Percentiles rank a stretch among this genome's conserved stretches.
Evolutionary conservation across 2,888 invertebrate species (phyloP).

Genomic region (Chelonus formosanus): DNA sequence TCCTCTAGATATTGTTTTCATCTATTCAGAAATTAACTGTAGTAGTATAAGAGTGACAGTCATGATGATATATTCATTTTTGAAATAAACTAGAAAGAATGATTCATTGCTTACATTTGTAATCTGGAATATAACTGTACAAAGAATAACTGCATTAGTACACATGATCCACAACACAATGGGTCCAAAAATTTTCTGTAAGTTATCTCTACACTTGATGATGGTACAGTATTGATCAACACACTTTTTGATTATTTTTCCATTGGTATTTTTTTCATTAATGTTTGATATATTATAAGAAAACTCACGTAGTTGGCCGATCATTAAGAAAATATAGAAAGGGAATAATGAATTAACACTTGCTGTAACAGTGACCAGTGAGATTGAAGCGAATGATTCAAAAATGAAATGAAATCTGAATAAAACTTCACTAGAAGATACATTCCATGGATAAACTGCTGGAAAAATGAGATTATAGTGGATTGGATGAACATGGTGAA

Average conservation of each 20-base stretch:
- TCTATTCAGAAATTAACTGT: background rate
- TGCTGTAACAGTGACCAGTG: slow-evolving; percentile 32
- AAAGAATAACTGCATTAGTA: slow-evolving; percentile 30
- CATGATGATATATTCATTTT: too few relatives aligned
- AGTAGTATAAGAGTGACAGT: too few relatives aligned
- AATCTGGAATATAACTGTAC: slow-evolving; percentile 33
- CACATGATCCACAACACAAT: slow-evolving; percentile 32
- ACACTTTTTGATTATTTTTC: slow-evolving; percentile 21
- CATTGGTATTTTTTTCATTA: slow-evolving; percentile 5
- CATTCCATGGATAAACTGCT: slow-evolving; percentile 41
- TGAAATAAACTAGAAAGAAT: too few relatives aligned
- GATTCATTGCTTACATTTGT: slow-evolving; percentile 1
- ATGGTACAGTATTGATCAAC: slow-evolving; percentile 25
- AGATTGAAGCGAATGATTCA: slow-evolving; percentile 30
- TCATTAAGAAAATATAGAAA: slow-evolving; percentile 37
- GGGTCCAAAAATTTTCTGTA: slow-evolving; percentile 36
- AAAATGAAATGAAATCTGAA: slow-evolving; percentile 29
- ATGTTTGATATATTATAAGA: slow-evolving; percentile 26
- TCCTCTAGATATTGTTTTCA: background rate
- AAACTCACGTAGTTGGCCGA: slow-evolving; percentile 32
- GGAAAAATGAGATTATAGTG: slow-evolving; percentile 34
- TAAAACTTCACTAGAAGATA: slow-evolving; percentile 9
- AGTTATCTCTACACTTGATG: slow-evolving; percentile 17
- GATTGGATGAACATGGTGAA: slow-evolving; percentile 15
- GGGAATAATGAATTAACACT: slow-evolving; percentile 42